Conservation (phyloP, 2,797 vertebrate genomes). For the Pelobates cultripes region DNA sequence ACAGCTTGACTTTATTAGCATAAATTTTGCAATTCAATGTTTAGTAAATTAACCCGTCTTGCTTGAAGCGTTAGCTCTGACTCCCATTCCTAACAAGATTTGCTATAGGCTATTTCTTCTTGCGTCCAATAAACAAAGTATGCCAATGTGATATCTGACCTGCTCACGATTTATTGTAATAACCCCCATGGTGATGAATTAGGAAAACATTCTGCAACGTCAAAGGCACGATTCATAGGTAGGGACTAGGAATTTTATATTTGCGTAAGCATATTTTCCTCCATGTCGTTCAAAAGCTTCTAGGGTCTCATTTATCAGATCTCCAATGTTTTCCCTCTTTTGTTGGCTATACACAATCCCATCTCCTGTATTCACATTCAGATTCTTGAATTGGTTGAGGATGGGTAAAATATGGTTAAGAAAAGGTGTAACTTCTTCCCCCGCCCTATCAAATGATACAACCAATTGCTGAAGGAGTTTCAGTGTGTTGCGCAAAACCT, state of each 20-base stretch:
- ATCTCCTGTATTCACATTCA: conserved; percentile 86
- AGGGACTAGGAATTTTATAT: conserved; percentile 80
- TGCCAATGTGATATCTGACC: no score
- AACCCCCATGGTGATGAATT: no score
- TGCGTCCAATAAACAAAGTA: no score
- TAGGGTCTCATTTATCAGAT: conserved; percentile 90
- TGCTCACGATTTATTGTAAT: no score
- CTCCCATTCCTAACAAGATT: no score
- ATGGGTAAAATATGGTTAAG: conserved; percentile 90
- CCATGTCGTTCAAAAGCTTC: conserved; percentile 84
- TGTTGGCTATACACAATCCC: conserved; percentile 88
- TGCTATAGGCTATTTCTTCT: no score
- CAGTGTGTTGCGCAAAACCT: conserved; percentile 76
- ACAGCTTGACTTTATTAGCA: no score
- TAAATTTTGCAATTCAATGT: no score
- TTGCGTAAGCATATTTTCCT: conserved; percentile 77
- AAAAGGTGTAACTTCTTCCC: conserved; percentile 85
- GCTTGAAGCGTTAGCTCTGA: no score
- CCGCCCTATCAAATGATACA: conserved; percentile 81
- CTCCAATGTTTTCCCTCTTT: conserved; percentile 86
- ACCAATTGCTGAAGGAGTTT: conserved; percentile 87
- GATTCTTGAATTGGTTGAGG: conserved; percentile 92
- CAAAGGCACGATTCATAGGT: conserved; percentile 70
- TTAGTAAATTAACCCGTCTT: no score
- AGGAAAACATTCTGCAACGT: no score